A percentile compares a stretch with the other conserved stretches of the same genome.
Conservation (phyloP, 2,113 vertebrate genomes). For the Paracanthobrama guichenoti region DNA sequence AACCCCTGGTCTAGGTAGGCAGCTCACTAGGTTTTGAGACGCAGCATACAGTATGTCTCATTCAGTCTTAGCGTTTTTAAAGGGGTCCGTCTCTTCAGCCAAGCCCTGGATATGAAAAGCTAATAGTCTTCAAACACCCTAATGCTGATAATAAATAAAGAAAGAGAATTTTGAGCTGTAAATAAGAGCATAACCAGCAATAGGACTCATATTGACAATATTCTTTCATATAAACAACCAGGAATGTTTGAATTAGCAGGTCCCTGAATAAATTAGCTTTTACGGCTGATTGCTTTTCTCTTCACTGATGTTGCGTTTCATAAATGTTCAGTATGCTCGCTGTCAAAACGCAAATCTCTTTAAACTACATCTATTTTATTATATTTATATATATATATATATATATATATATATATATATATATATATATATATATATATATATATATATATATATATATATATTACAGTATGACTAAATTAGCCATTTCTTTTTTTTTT, state of each 20-base stretch:
- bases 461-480: not conserved
- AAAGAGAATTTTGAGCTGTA: not conserved
- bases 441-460: not conserved
- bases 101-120: not conserved
- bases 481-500: not conserved
- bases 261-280: conserved; percentile 17
- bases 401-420: not conserved
- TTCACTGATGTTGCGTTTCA: conserved; percentile 22
- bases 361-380: not conserved
- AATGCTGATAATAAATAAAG: not conserved
- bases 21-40: not conserved
- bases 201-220: not conserved
- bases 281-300: not conserved
- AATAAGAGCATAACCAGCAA: not conserved
- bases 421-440: not conserved
- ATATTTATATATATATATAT: not conserved
- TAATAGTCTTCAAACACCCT: not conserved
- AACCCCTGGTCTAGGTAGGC: conserved; percentile 18
- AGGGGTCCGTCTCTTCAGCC: not conserved
- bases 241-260: not conserved
- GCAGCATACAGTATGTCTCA: not conserved
- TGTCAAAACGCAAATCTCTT: not conserved
- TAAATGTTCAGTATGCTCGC: not conserved
- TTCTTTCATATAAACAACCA: not conserved
- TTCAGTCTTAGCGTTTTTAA: conserved; percentile 7